Evolutionary conservation across 1,140 invertebrate species (phyloP).

Genomic region (Fopius arisanus): DNA sequence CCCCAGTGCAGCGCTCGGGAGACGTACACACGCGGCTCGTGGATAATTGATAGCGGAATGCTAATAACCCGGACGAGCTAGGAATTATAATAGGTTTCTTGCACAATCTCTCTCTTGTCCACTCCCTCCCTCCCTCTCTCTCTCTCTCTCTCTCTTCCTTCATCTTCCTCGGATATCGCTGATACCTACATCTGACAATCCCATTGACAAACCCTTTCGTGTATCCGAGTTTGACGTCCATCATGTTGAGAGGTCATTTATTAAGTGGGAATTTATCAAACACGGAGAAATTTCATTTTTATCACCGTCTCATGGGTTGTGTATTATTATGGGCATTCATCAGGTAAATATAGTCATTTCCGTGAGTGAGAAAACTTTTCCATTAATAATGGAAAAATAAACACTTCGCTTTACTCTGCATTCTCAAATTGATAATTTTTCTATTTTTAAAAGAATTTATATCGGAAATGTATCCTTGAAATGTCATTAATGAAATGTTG

Average conservation of each 20-base stretch:
- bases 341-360: too few species aligned
- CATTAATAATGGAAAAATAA: too few species aligned
- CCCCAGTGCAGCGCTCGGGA: conserved; percentile 13
- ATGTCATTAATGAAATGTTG: too few species aligned
- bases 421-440: too few species aligned
- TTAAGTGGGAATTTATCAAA: background rate
- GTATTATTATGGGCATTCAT: too few species aligned
- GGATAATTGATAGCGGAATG: conserved; percentile 58
- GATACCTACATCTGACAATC: background rate
- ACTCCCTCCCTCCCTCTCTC: background rate
- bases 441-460: too few species aligned
- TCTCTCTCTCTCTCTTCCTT: background rate
- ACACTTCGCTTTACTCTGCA: too few species aligned
- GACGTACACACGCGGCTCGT: conserved; percentile 36
- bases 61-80: conserved; percentile 57
- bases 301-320: background rate
- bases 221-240: conserved; percentile 28
- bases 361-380: too few species aligned
- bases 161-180: background rate
- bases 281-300: background rate
- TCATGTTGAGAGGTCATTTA: background rate
- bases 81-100: conserved; percentile 58
- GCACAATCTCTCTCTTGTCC: conserved; percentile 32
- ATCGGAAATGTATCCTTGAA: too few species aligned
- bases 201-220: background rate